A percentile compares a stretch with the other conserved stretches of the same genome.
phyloP scores from a whole-genome alignment of 92 coral and sea anemone genomes.

The Phenganax marumi region DNA sequence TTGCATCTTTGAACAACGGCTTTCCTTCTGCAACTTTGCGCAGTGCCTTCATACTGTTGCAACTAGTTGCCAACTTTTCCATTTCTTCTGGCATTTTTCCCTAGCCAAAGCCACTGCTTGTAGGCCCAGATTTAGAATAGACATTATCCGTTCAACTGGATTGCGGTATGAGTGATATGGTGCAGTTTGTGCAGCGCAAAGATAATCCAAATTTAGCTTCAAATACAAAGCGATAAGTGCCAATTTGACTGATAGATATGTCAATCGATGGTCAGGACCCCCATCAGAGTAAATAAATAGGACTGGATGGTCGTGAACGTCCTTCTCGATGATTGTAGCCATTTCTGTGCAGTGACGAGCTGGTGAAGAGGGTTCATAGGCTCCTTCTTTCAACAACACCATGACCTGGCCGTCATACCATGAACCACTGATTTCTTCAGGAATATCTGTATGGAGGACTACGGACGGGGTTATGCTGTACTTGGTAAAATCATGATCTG shows the following conservation, averaged over 20 bases:
- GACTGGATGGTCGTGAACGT: conserved; percentile 20
- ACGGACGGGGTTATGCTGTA: conserved; percentile 20
- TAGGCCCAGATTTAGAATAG: conserved; percentile 21
- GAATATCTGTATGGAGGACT: background rate
- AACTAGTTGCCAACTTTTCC: background rate
- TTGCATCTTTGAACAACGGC: conserved; percentile 9
- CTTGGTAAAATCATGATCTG: conserved; percentile 22
- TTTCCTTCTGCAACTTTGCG: conserved; percentile 30
- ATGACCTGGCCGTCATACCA: conserved; percentile 8
- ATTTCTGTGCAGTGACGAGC: conserved; percentile 16
- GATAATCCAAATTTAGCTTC: conserved; percentile 18
- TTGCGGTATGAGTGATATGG: conserved; percentile 6
- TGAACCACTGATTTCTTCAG: background rate
- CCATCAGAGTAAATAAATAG: conserved; percentile 19
- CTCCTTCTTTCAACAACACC: conserved; percentile 19
- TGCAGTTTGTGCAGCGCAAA: conserved; percentile 13
- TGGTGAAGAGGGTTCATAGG: conserved; percentile 8
- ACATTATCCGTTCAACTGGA: conserved; percentile 37
- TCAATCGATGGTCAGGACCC: conserved; percentile 21
- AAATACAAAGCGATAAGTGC: conserved; percentile 3
- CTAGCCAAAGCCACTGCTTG: conserved; percentile 31
- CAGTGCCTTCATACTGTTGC: conserved; percentile 25
- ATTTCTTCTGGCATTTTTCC: conserved; percentile 28
- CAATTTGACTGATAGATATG: background rate
- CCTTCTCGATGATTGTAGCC: background rate